phyloP scores from a whole-genome alignment of 2,113 vertebrate genomes.

The Bufo gargarizans region DNA sequence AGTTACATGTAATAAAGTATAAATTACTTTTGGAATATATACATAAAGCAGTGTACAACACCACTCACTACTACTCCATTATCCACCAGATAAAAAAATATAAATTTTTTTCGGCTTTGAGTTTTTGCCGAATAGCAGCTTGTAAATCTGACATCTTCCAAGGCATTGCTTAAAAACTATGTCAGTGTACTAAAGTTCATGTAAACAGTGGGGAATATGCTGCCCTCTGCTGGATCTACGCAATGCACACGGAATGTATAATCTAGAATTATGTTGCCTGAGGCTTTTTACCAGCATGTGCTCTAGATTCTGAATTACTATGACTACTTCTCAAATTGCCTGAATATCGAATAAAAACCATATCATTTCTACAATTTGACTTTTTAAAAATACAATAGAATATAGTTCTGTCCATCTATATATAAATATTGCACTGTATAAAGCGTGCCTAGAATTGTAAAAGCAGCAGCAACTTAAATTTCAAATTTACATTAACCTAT shows the following conservation, averaged over 20 bases:
- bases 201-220: background rate
- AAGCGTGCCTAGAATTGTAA: background rate
- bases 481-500: background rate
- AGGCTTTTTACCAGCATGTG: background rate
- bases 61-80: background rate
- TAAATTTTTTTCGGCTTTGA: background rate
- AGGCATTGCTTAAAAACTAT: background rate
- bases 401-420: background rate
- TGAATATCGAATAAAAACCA: background rate
- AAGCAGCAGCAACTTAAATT: background rate
- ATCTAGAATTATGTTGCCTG: background rate
- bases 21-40: background rate
- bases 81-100: background rate
- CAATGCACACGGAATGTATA: background rate
- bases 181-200: background rate
- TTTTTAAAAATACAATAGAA: background rate
- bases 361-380: background rate
- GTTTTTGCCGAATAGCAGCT: background rate
- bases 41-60: background rate
- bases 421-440: slow-evolving; percentile 25
- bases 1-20: background rate
- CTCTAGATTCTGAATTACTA: background rate
- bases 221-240: slow-evolving; percentile 39
- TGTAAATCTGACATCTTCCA: background rate
- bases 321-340: background rate